Evolutionary conservation across 1,140 invertebrate species (phyloP).

Genomic region (Oscheius sp.): DNA sequence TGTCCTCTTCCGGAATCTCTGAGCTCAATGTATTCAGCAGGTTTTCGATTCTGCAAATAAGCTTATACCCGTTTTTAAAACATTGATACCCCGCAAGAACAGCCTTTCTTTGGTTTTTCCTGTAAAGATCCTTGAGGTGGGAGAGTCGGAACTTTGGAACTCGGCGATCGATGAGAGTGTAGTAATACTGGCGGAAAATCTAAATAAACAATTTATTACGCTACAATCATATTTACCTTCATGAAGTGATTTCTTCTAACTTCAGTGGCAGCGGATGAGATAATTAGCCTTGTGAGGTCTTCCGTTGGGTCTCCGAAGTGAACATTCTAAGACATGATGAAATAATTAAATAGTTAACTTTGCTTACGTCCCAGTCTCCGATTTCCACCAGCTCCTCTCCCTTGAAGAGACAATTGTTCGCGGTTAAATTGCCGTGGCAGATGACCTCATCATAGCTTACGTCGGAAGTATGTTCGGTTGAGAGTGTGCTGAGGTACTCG

Average conservation of each 20-base stretch:
- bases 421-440: conserved; percentile 10
- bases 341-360: neutral
- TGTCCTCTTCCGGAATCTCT: too few relatives aligned
- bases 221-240: conserved; percentile 10
- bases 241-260: conserved; percentile 20
- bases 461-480: too few relatives aligned
- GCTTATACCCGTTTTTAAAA: too few relatives aligned
- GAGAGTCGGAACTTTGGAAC: neutral
- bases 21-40: too few relatives aligned
- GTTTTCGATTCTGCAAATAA: too few relatives aligned
- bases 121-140: conserved; percentile 10
- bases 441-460: conserved; percentile 3
- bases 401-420: conserved; percentile 2
- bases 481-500: too few relatives aligned
- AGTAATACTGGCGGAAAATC: conserved; percentile 20
- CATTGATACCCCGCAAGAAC: neutral
- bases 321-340: conserved; percentile 10
- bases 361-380: conserved; percentile 17
- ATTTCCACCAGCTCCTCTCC: conserved; percentile 16
- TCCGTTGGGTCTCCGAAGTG: conserved; percentile 26
- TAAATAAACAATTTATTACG: neutral
- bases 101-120: neutral
- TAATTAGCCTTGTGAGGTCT: conserved; percentile 15
- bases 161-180: conserved; percentile 5
- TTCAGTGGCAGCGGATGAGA: conserved; percentile 9